A percentile compares a stretch with the other conserved stretches of the same genome.
Evolutionary conservation across 2,888 invertebrate genomes (phyloP).

Genomic region (Yponomeuta malinellus): DNA sequence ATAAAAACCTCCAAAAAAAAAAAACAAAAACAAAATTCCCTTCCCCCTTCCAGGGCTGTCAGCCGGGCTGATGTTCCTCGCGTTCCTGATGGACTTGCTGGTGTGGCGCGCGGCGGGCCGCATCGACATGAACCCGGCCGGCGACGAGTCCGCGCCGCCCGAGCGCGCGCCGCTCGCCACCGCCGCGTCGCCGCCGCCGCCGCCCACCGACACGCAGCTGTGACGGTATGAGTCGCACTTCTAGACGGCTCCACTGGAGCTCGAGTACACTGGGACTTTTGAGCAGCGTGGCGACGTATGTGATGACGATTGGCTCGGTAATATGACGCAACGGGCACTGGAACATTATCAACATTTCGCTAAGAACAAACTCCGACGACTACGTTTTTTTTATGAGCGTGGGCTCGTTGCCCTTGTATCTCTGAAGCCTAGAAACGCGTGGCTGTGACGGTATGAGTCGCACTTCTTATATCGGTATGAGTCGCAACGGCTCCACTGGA

Average conservation of each 20-base stretch:
- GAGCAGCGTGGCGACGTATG: too few species aligned
- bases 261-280: too few species aligned
- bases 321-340: background rate
- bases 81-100: constrained; percentile 90
- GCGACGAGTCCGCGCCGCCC: constrained; percentile 18
- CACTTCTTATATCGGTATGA: constrained; percentile 45
- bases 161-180: constrained; percentile 24
- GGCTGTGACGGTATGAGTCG: constrained; percentile 25
- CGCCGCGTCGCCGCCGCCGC: constrained; percentile 23
- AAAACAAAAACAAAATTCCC: too few species aligned
- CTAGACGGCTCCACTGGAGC: constrained; percentile 23
- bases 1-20: too few species aligned
- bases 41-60: constrained; percentile 81
- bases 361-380: too few species aligned
- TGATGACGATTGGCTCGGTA: background rate
- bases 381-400: background rate
- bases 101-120: constrained; percentile 93
- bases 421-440: background rate
- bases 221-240: constrained; percentile 60
- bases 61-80: constrained; percentile 88
- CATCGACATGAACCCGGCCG: constrained; percentile 80
- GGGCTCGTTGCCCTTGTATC: too few species aligned
- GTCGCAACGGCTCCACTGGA: constrained; percentile 31
- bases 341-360: too few species aligned
- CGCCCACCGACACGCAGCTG: constrained; percentile 49